phyloP scores from a whole-genome alignment of 2,888 invertebrate species.

The Eugnorisma glareosa region DNA sequence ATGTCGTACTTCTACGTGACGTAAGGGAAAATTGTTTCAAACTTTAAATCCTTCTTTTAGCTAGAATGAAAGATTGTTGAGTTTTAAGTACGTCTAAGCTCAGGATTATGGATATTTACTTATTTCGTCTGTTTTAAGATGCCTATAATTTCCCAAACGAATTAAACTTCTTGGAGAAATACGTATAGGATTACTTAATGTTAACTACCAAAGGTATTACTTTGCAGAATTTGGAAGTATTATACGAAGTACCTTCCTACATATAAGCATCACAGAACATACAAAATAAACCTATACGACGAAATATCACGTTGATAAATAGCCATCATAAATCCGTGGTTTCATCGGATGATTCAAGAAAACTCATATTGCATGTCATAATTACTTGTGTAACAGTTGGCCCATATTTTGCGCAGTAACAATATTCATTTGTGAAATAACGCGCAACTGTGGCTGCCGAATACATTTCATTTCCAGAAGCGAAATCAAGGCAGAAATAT shows the following conservation, averaged over 20 bases:
- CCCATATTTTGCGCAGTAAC: conserved; percentile 49
- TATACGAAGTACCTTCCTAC: not conserved
- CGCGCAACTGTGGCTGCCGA: conserved; percentile 38
- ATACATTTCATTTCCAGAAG: conserved; percentile 38
- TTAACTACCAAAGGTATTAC: not conserved
- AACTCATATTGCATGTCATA: conserved; percentile 59
- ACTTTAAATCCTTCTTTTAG: not conserved
- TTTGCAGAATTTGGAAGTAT: not conserved
- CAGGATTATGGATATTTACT: not conserved
- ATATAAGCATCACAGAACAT: not conserved
- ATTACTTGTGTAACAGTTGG: conserved; percentile 63
- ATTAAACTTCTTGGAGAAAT: not conserved
- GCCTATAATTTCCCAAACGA: conserved; percentile 2
- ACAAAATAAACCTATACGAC: not conserved
- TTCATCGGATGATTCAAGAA: conserved; percentile 54
- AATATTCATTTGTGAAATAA: conserved; percentile 59
- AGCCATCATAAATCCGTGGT: conserved; percentile 32
- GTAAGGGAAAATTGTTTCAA: not conserved
- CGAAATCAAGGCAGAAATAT: conserved; percentile 30
- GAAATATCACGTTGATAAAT: conserved; percentile 31
- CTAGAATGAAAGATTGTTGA: not conserved
- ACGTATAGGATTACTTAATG: not conserved
- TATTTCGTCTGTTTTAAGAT: not conserved
- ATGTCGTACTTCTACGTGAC: not conserved
- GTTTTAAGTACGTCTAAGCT: not conserved